phyloP scores from a whole-genome alignment of 2,113 vertebrate species.

The Ibidorhyncha struthersii region DNA sequence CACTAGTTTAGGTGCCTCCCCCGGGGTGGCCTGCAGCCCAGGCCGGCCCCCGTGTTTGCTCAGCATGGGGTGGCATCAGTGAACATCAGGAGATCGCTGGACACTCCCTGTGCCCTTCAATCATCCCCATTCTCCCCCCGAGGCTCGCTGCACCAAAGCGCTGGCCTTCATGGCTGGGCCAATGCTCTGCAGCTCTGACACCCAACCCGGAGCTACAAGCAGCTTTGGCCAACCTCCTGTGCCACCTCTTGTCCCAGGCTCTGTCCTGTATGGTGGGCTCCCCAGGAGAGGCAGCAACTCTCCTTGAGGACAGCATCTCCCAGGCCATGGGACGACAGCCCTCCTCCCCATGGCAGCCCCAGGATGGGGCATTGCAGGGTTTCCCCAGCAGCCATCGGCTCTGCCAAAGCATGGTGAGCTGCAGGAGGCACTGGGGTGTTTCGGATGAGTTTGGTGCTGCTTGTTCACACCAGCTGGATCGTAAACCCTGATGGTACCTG shows the following conservation, averaged over 20 bases:
- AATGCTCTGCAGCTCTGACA: neutral
- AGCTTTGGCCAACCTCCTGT: neutral
- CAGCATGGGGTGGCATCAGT: neutral
- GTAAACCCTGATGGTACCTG: rapidly evolving
- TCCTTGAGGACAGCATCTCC: neutral
- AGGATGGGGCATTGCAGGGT: neutral
- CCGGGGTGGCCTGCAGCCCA: neutral
- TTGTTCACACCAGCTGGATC: neutral
- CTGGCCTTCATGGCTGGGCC: neutral
- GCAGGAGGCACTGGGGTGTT: neutral
- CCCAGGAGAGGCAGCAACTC: neutral
- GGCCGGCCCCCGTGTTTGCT: neutral
- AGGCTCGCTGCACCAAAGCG: rapidly evolving
- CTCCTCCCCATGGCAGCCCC: neutral
- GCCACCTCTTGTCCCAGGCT: neutral
- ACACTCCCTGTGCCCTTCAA: conserved; percentile 15
- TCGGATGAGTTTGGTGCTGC: neutral
- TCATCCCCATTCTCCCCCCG: rapidly evolving
- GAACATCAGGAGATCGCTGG: neutral
- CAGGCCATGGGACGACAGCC: rapidly evolving
- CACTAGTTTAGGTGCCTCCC: neutral
- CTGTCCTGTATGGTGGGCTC: rapidly evolving
- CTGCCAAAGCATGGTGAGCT: neutral
- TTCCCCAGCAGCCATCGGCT: neutral
- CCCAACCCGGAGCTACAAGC: neutral